Evolutionary conservation across 2,888 invertebrate genomes (phyloP), one percentile per base, ranked within the genome.

Genomic region (Mythimna impura): DNA sequence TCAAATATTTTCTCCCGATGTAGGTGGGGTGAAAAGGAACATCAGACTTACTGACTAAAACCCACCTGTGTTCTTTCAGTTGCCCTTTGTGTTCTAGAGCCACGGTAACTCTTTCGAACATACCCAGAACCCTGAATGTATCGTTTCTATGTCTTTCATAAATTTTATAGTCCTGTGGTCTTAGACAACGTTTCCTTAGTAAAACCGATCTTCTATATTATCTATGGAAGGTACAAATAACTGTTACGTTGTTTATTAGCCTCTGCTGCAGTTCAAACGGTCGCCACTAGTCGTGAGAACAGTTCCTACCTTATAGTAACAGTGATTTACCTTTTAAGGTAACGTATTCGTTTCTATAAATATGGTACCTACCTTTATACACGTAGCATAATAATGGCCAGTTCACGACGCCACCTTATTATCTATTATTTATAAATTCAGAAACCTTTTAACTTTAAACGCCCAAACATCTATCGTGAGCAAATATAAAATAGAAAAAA

Each of bases 401-500:
- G 73, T 30, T 55, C 47, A 80, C 34, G 65, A 14, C 25, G 17
- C 34, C 34, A 40, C 14, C 4, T 40, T 17, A 25, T 25, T 14
- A 17, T 47, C 47, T 17, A 20, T 47, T 30, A 78, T 71, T 52
- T 77, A 69, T 69, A 12, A n/a, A 54, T 72, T 40, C 43, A 34
- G 12, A 25, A 43, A 54, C 14, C 25, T 63, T 58, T 20, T 62
- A 60, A 69, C 65, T 54, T 30, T 65, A 55, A 43, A 65, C 22
- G 20, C 12, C 36, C 25, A 62, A 55, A 76, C 66, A 73, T 68
- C 61, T 63, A 68, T 58, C 36, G 3, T 9, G 71, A 74, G 43
- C 62, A 72, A 74, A 80, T 75, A 73, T 75, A 75, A 83, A 84
- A 52, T 71, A 25, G 30, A 64, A 73, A 75, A 84, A 66, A 66